Percentiles rank a stretch among this genome's conserved stretches.
phyloP scores from a whole-genome alignment of 2,113 vertebrate genomes.

The Puffinus mauretanicus region DNA sequence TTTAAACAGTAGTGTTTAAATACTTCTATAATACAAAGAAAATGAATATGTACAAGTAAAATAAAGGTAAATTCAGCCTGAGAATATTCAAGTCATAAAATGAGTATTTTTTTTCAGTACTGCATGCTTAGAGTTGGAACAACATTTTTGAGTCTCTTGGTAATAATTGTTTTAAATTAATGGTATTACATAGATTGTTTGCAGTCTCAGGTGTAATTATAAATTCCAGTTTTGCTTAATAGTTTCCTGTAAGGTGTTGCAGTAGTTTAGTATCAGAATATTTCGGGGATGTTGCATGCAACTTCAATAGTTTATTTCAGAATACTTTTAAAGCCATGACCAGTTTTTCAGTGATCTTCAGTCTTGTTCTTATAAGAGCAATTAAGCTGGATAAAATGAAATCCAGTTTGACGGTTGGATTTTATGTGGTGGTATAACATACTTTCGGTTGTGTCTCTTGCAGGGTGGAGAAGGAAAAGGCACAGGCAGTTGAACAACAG shows the following conservation, averaged over 20 bases:
- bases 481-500: slow-evolving; percentile 87
- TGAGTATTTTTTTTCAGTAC: neutral
- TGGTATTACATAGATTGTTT: neutral
- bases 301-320: neutral
- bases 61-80: neutral
- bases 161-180: neutral
- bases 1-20: neutral
- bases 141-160: neutral
- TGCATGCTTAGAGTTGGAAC: neutral
- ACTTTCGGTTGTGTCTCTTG: slow-evolving; percentile 48
- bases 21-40: neutral
- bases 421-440: neutral
- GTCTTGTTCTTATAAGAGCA: neutral
- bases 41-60: neutral
- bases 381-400: neutral
- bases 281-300: neutral
- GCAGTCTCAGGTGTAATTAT: neutral
- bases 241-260: neutral
- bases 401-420: neutral
- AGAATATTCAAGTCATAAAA: neutral
- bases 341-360: neutral
- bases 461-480: slow-evolving; percentile 97
- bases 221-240: neutral
- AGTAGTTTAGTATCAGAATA: neutral
- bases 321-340: neutral